Evolutionary conservation across 2,888 invertebrate species (phyloP).

Genomic region (Dicyrtoma fusca): DNA sequence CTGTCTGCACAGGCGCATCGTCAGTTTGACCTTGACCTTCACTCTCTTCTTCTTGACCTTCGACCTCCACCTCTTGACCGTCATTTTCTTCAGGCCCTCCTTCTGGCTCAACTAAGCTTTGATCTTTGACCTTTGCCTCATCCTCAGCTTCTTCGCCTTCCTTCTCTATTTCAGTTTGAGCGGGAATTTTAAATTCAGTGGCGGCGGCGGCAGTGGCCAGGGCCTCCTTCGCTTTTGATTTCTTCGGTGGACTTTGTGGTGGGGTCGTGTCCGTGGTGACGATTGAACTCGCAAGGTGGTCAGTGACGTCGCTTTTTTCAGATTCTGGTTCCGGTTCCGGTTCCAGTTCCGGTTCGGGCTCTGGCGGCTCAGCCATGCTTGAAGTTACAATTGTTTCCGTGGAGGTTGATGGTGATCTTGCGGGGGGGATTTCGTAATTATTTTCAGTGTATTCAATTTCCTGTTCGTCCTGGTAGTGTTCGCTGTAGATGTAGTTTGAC

Average conservation of each 20-base stretch:
- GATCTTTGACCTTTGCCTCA: conserved; percentile 9
- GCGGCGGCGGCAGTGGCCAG: background rate
- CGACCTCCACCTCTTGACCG: background rate
- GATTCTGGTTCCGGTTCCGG: too few relatives aligned
- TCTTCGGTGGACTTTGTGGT: conserved; percentile 18
- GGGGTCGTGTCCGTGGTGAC: conserved; percentile 18
- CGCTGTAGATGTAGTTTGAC: background rate
- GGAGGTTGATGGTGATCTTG: background rate
- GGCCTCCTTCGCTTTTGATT: background rate
- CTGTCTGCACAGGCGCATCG: too few relatives aligned
- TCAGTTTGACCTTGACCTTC: background rate
- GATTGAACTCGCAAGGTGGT: background rate
- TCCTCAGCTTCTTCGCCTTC: background rate
- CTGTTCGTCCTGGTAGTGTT: background rate
- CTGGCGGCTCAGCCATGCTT: too few relatives aligned
- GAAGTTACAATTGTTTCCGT: background rate
- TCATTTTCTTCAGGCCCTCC: background rate
- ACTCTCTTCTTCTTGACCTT: background rate
- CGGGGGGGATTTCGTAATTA: background rate
- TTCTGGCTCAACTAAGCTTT: background rate
- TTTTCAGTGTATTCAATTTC: background rate
- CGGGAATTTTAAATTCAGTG: background rate
- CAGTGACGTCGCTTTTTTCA: background rate
- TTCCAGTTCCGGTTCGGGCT: too few relatives aligned
- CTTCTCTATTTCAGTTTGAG: background rate